Percentiles rank a stretch among this genome's conserved stretches.
phyloP scores from a whole-genome alignment of 2,113 vertebrate genomes.

The Lynx canadensis region DNA sequence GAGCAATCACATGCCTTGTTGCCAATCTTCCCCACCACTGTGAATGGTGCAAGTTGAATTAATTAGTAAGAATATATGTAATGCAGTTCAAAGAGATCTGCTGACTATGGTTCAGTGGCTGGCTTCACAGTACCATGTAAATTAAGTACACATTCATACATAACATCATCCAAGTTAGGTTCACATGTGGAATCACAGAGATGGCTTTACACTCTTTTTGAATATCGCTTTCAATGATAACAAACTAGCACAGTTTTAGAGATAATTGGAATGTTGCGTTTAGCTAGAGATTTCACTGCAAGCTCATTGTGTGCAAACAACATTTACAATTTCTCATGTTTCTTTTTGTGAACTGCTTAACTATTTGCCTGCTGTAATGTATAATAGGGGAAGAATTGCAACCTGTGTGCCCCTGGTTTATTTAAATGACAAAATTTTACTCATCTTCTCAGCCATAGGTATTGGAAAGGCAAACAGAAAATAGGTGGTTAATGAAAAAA shows the following conservation, averaged over 20 bases:
- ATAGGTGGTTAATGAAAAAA: slow-evolving; percentile 58
- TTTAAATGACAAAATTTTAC: slow-evolving; percentile 48
- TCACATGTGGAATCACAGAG: slow-evolving; percentile 12
- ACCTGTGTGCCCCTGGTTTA: slow-evolving; percentile 45
- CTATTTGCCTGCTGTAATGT: slow-evolving; percentile 41
- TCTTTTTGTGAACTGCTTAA: slow-evolving; percentile 66
- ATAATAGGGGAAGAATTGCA: not conserved
- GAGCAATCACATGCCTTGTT: not conserved
- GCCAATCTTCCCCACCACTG: not conserved
- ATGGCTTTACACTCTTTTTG: not conserved
- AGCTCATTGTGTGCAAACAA: slow-evolving; percentile 48
- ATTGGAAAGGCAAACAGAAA: slow-evolving; percentile 37
- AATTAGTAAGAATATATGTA: slow-evolving; percentile 72
- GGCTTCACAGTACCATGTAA: not conserved
- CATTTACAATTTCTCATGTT: slow-evolving; percentile 63
- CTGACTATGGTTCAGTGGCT: not conserved
- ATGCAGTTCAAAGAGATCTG: slow-evolving; percentile 8
- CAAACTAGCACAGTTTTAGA: slow-evolving; percentile 50
- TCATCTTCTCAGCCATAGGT: not conserved
- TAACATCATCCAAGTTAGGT: not conserved
- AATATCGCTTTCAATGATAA: slow-evolving; percentile 43
- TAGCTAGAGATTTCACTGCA: not conserved
- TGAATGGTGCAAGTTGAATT: slow-evolving; percentile 35
- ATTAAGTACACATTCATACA: not conserved
- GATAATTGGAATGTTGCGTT: slow-evolving; percentile 46